A percentile compares a stretch with the other conserved stretches of the same genome.
Conservation (phyloP, 2,797 vertebrate species). For the Ciconia nigra region DNA sequence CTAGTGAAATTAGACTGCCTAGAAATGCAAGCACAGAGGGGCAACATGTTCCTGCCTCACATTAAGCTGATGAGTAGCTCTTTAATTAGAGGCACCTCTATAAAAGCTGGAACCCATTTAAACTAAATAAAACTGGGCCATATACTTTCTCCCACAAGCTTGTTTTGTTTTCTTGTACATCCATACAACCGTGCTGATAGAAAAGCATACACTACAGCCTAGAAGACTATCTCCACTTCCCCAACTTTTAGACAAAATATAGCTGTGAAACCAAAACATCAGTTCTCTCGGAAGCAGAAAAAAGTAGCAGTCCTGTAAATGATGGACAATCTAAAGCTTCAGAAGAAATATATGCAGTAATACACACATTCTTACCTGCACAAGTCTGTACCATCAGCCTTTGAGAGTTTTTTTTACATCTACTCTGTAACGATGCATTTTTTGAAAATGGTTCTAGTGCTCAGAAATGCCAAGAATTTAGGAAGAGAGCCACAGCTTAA, state of each 20-base stretch:
- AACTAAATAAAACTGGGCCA: background rate
- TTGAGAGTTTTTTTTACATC: conserved; percentile 62
- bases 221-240: background rate
- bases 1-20: background rate
- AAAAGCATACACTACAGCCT: background rate
- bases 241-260: conserved; percentile 47
- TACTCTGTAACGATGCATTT: conserved; percentile 72
- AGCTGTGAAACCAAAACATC: conserved; percentile 48
- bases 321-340: conserved; percentile 5
- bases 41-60: background rate
- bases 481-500: conserved; percentile 77
- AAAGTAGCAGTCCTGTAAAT: conserved; percentile 17
- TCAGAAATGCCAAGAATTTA: conserved; percentile 78
- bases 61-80: background rate
- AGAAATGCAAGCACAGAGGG: background rate
- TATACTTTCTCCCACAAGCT: background rate
- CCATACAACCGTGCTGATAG: background rate
- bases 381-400: conserved; percentile 68
- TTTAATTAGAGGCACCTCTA: background rate
- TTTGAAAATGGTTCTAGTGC: conserved; percentile 68
- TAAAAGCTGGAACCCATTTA: background rate
- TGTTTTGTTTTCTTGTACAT: background rate
- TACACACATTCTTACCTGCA: conserved; percentile 64
- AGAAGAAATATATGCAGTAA: conserved; percentile 27
- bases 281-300: background rate